A percentile compares a stretch with the other conserved stretches of the same genome.
Conservation (phyloP, 2,113 vertebrate species). For the Gadus macrocephalus region DNA sequence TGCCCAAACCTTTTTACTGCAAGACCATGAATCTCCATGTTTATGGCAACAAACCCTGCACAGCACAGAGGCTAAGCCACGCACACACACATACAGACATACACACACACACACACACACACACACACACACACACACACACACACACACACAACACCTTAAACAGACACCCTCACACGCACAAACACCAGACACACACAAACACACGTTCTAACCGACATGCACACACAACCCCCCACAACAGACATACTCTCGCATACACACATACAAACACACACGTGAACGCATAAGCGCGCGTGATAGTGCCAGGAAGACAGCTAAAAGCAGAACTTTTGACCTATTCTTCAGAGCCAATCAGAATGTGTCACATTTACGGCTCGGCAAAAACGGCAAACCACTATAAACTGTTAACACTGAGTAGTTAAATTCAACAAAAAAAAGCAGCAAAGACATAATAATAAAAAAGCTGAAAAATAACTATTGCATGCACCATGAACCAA, state of each 20-base stretch:
- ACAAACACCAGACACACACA: background rate
- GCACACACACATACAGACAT: conserved; percentile 1
- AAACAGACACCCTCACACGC: background rate
- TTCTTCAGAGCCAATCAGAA: too few species aligned
- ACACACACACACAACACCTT: conserved; percentile 3
- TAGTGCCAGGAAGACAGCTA: conserved; percentile 8
- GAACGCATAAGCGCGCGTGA: background rate
- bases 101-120: conserved; percentile 7
- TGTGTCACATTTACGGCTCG: too few species aligned
- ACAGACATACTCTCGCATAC: conserved; percentile 4
- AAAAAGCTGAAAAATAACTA: too few species aligned
- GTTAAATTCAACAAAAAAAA: too few species aligned
- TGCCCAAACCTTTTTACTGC: conserved; percentile 42
- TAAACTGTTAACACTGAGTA: too few species aligned
- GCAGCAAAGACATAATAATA: too few species aligned
- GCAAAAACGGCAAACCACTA: too few species aligned
- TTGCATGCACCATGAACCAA: too few species aligned
- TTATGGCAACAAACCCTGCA: conserved; percentile 20
- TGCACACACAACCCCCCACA: background rate
- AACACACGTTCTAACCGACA: background rate
- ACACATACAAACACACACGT: conserved; percentile 10
- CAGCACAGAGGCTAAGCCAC: conserved; percentile 7
- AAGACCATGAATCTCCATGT: conserved; percentile 21
- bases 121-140: background rate
- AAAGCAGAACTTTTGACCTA: conserved; percentile 3